phyloP scores from a whole-genome alignment of 1,140 invertebrate genomes.

The Brachionus paranguensis region DNA sequence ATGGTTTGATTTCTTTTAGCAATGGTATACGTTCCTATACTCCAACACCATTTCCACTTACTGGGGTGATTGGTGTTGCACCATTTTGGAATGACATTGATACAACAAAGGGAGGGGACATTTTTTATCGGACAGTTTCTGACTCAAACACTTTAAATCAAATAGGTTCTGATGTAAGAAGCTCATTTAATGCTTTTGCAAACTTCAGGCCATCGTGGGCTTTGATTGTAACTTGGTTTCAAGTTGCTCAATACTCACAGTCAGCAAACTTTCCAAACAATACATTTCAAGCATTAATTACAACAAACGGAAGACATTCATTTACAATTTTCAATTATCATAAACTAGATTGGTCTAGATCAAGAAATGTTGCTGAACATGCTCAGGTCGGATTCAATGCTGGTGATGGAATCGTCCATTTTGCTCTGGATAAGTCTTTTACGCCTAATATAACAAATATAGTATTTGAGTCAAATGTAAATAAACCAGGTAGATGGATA shows the following conservation, averaged over 20 bases:
- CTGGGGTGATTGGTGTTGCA: neutral
- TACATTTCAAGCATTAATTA: slow-evolving; percentile 1
- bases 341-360: neutral
- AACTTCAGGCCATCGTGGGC: neutral
- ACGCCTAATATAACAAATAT: neutral
- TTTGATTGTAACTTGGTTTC: slow-evolving; percentile 3
- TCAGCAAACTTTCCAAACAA: neutral
- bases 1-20: neutral
- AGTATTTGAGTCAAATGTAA: neutral
- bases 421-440: neutral
- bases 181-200: neutral
- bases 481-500: neutral
- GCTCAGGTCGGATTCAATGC: slow-evolving; percentile 25
- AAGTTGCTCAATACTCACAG: neutral
- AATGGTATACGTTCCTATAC: neutral
- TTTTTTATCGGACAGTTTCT: neutral
- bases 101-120: neutral
- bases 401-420: neutral
- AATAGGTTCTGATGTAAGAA: neutral
- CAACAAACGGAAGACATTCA: neutral
- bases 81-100: slow-evolving; percentile 8
- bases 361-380: neutral
- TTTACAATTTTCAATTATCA: slow-evolving; percentile 10
- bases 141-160: neutral
- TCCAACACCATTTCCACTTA: neutral